Evolutionary conservation across 2,888 invertebrate genomes (phyloP), one percentile per base, ranked within the genome.

Genomic region (Mallateleia sp.): DNA sequence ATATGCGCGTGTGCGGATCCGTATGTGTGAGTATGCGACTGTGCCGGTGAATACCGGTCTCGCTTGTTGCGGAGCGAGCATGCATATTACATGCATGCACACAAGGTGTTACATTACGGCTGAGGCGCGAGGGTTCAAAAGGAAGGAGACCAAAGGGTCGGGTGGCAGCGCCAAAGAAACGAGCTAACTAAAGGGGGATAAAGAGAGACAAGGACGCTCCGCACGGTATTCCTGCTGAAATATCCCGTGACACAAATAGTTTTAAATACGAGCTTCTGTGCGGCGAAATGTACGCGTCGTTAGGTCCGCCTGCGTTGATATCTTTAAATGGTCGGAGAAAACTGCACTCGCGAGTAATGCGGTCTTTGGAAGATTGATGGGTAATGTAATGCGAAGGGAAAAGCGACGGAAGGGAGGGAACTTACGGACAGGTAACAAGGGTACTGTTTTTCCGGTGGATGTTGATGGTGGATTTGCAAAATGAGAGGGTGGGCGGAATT

Each of bases 61-160:
- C 28, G 50, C 20, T 64, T 66, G 64, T 67, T 78, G 45, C 77
- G 85, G 56, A 75, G 84, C 72, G 32, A 64, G 56, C 74, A 66
- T 74, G 58, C 74, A 81, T 90, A 90, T 92, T 92, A 89, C 89
- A 89, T 90, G 88, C 82, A 86, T 79, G 74, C 71, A 86, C 83
- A 84, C 78, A 85, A 74, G 80, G 81, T 67, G 71, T 66, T 72
- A 69, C 75, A 86, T 89, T 83, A 66, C 80, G 81, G 80, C 85
- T 32, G 52, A 80, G 74, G 72, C 69, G 87, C 78, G 75, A 80
- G 60, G 58, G 82, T 54, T 74, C 67, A 50, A 64, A 54, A 42
- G 54, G 54, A 62, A 62, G 20, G 24, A 38, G 28, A 60, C 74
- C 69, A 78, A 84, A 69, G 69, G 54, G 56, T 64, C 66, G 62